These are phyloP conservation scores for Dione juno DNA, from an alignment of 2,888 invertebrate genomes.

Conservation along the genomic window DNA sequence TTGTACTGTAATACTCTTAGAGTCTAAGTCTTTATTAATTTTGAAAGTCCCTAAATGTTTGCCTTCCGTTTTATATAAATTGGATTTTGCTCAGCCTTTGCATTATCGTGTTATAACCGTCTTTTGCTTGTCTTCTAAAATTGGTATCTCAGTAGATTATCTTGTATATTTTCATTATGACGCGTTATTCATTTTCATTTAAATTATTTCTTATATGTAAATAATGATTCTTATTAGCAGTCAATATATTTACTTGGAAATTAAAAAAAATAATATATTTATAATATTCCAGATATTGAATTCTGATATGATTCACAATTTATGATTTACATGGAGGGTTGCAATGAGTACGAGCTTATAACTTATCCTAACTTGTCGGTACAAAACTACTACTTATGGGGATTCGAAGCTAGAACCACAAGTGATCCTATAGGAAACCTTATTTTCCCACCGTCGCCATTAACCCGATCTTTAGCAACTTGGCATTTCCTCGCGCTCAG, in stretches of 20 bases:
- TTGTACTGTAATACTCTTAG: slow-evolving; percentile 20
- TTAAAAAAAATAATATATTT: neutral
- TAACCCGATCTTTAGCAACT: too few species aligned
- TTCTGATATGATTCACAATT: too few species aligned
- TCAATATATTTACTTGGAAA: neutral
- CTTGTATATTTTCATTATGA: slow-evolving; percentile 16
- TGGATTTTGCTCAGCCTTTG: slow-evolving; percentile 27
- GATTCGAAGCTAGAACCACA: too few species aligned
- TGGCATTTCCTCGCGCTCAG: too few species aligned
- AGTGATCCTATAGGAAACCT: too few species aligned
- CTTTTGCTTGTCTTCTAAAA: slow-evolving; percentile 27
- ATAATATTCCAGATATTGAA: too few species aligned
- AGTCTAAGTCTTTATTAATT: slow-evolving; percentile 26
- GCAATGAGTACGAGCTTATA: too few species aligned
- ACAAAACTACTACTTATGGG: too few species aligned
- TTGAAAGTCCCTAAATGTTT: slow-evolving; percentile 29
- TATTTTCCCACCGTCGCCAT: too few species aligned
- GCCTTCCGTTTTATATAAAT: slow-evolving; percentile 29
- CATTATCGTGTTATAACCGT: slow-evolving; percentile 28
- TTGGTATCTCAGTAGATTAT: slow-evolving; percentile 27
- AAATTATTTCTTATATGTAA: neutral
- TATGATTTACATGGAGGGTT: too few species aligned
- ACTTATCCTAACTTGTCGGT: too few species aligned
- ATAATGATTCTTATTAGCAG: neutral
- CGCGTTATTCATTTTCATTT: slow-evolving; percentile 6